These are phyloP conservation scores for Agriotes lineatus DNA, from an alignment of 2,888 invertebrate genomes.

Conservation along the genomic window DNA sequence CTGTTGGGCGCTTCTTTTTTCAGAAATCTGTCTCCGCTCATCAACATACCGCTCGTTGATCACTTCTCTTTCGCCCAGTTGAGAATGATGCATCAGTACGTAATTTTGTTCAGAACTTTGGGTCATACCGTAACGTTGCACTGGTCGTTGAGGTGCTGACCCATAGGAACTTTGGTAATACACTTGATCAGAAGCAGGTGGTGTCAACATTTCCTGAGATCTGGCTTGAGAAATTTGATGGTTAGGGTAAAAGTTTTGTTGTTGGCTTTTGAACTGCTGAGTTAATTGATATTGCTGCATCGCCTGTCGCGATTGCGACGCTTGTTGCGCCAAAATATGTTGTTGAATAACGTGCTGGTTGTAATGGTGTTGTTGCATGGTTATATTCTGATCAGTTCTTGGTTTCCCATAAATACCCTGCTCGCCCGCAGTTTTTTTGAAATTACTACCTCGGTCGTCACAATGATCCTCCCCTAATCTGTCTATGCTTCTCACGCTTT, in stretches of 20 bases:
- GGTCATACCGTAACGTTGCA: slow-evolving; percentile 49
- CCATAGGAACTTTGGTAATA: slow-evolving; percentile 61
- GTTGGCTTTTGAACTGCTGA: slow-evolving; percentile 61
- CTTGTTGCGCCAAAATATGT: slow-evolving; percentile 66
- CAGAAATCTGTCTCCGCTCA: slow-evolving; percentile 50
- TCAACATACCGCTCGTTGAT: slow-evolving; percentile 50
- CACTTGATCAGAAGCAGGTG: slow-evolving; percentile 62
- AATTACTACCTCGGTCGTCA: slow-evolving; percentile 60
- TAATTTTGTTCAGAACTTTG: slow-evolving; percentile 55
- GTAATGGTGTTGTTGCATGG: slow-evolving; percentile 60
- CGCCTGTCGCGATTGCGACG: slow-evolving; percentile 65
- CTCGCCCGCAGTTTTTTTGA: slow-evolving; percentile 67
- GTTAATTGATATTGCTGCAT: slow-evolving; percentile 66
- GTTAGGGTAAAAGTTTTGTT: slow-evolving; percentile 59
- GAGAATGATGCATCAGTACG: slow-evolving; percentile 51
- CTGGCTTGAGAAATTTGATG: slow-evolving; percentile 63
- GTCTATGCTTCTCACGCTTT: slow-evolving; percentile 45
- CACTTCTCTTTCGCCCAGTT: slow-evolving; percentile 32
- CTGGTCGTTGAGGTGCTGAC: slow-evolving; percentile 53
- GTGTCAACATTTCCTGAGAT: slow-evolving; percentile 71
- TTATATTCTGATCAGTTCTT: slow-evolving; percentile 65
- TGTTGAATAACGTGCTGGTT: slow-evolving; percentile 66
- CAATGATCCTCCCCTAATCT: slow-evolving; percentile 62
- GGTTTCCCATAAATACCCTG: slow-evolving; percentile 75
- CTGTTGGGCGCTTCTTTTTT: slow-evolving; percentile 74